Base-by-base conservation (phyloP, 2,888 invertebrate genomes). In the Diogma glabrata region DNA sequence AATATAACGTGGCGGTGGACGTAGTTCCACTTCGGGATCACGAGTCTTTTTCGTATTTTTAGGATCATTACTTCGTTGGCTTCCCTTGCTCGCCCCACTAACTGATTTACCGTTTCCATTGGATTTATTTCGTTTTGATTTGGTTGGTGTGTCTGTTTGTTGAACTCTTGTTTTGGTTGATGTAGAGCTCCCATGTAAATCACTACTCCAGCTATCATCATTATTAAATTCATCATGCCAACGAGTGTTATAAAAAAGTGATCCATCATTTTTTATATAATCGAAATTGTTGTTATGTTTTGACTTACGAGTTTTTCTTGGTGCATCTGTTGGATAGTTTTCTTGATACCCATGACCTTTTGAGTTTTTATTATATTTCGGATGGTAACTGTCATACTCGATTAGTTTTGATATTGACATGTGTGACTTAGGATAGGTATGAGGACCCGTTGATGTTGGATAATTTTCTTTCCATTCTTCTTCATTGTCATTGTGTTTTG, bases 311-410 rank as follows among this genome's bases (percentile, higher is more conserved):
- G 43, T n/a, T 5, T n/a, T 17, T 16, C 26, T 12, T 8, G 26
- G 26, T n/a, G 14, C 5, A 19, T 26, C 19, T n/a, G n/a, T n/a
- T n/a, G n/a, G n/a, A n/a, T n/a, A n/a, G n/a, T n/a, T n/a, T 30
- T 68, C 67, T 55, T 69, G 69, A 24, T 69, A 68, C 48, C 68
- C 67, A 53, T 66, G 67, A 3, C 67, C 67, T 51, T 69, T 69
- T 7, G 69, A 69, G 57, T 69, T 69, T 33, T 69, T 67, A 47
- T 69, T 69, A 49, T 60, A 67, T 55, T 67, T 69, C 14, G 68
- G 68, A 55, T 61, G 67, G 49, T 69, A 69, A 48, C 66, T 69
- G 47, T 69, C 67, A 3, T 52, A 43, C 33, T 57, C 57, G n/a
- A 4, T n/a, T 24, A 16, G 10, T 17, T 16, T 24, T 24, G 8